A percentile compares a stretch with the other conserved stretches of the same genome.
Evolutionary conservation across 1,140 invertebrate species (phyloP).

Genomic region (Orussus abietinus): DNA sequence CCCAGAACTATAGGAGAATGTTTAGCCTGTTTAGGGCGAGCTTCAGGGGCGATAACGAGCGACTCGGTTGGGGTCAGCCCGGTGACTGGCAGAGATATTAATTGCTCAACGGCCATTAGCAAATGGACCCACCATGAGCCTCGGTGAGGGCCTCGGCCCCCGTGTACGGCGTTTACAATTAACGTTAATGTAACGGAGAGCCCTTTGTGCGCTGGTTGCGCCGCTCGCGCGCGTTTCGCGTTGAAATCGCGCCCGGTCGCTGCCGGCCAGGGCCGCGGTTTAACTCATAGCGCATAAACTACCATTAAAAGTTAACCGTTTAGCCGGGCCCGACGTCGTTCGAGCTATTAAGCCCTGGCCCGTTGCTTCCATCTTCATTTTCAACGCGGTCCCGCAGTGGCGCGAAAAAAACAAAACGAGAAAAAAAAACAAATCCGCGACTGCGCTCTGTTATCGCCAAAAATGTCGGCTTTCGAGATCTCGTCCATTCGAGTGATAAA

Average conservation of each 20-base stretch:
- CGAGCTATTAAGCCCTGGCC: neutral
- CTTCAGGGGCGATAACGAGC: neutral
- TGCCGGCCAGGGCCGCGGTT: too few species aligned
- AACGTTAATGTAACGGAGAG: slow-evolving; percentile 23
- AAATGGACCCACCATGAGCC: slow-evolving; percentile 25
- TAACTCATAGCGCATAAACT: too few species aligned
- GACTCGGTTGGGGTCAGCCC: too few species aligned
- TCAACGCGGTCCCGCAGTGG: neutral
- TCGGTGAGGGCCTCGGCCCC: slow-evolving; percentile 17
- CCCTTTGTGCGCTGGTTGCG: neutral
- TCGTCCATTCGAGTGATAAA: too few species aligned
- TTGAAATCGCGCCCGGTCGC: too few species aligned
- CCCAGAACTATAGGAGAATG: too few species aligned
- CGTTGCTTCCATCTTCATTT: neutral
- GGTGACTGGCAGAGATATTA: slow-evolving; percentile 35
- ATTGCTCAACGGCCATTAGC: slow-evolving; percentile 43
- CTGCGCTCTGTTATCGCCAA: too few species aligned
- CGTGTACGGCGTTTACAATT: slow-evolving; percentile 23
- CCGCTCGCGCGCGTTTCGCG: too few species aligned
- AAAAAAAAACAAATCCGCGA: too few species aligned
- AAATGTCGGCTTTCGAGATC: too few species aligned
- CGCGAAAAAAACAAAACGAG: too few species aligned
- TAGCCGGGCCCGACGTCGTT: neutral
- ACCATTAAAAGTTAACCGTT: slow-evolving; percentile 13
- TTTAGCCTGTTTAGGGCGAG: neutral